A percentile compares a stretch with the other conserved stretches of the same genome.
Conservation (phyloP, 2,113 vertebrate species). For the Phalacrocorax aristotelis region DNA sequence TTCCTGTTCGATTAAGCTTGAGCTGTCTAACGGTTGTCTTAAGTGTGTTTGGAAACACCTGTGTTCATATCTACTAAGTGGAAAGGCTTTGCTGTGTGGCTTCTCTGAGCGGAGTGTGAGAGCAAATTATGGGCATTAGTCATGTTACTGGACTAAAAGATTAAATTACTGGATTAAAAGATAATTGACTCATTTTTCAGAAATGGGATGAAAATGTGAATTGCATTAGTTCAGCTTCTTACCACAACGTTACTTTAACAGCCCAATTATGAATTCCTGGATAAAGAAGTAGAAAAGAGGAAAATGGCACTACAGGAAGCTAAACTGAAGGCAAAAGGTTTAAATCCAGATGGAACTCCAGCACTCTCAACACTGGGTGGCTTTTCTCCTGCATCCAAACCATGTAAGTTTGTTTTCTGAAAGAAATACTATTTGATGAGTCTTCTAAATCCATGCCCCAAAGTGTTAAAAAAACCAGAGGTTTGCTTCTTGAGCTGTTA, state of each 20-base stretch:
- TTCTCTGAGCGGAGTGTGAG: background rate
- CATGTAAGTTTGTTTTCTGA: conserved; percentile 74
- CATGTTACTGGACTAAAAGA: no score
- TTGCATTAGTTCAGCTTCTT: background rate
- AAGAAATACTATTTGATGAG: background rate
- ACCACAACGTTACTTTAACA: conserved; percentile 21
- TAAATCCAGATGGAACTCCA: conserved; percentile 96
- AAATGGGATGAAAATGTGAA: background rate
- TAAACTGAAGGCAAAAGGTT: conserved; percentile 95
- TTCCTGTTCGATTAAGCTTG: background rate
- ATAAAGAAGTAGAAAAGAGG: conserved; percentile 96
- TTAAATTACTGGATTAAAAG: background rate
- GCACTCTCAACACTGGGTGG: conserved; percentile 90
- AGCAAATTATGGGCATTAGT: background rate
- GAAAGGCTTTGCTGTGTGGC: background rate
- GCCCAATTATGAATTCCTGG: conserved; percentile 95
- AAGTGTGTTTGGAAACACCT: background rate
- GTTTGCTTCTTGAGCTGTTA: background rate
- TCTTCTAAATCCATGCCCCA: background rate
- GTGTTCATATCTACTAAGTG: accelerated
- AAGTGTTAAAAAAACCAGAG: background rate
- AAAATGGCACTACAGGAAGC: conserved; percentile 93
- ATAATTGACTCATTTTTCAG: background rate
- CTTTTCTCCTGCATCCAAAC: conserved; percentile 96
- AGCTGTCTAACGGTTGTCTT: accelerated